These are phyloP conservation scores for Scelioninae gen. 2 DNA, from an alignment of 2,888 invertebrate species.

Conservation along the genomic window DNA sequence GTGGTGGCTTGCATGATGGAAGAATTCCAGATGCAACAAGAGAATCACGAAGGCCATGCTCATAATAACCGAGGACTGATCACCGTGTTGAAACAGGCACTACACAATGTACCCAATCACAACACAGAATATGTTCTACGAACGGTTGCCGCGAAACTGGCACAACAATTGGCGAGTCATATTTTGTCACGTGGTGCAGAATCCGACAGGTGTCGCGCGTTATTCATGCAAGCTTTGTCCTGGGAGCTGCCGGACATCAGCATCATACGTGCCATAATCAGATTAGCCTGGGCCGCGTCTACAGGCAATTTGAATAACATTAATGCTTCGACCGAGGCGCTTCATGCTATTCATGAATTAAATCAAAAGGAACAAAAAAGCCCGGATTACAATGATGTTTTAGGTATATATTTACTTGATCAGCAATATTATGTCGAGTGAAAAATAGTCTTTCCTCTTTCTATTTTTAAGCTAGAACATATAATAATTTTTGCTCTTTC, in stretches of 20 bases:
- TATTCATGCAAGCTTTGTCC: conserved; percentile 79
- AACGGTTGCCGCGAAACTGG: conserved; percentile 88
- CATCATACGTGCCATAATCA: conserved; percentile 85
- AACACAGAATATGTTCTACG: conserved; percentile 89
- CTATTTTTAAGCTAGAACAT: too few relatives aligned
- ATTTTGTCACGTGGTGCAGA: conserved; percentile 76
- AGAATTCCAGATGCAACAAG: conserved; percentile 76
- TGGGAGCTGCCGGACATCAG: conserved; percentile 85
- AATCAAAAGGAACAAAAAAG: conserved; percentile 76
- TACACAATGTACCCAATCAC: conserved; percentile 89
- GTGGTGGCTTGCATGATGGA: conserved; percentile 81
- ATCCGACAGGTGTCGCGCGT: conserved; percentile 76
- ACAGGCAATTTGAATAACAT: conserved; percentile 81
- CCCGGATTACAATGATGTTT: conserved; percentile 82
- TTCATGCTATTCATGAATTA: conserved; percentile 81
- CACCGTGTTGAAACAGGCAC: conserved; percentile 85
- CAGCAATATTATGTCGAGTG: too few relatives aligned
- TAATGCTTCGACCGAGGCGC: conserved; percentile 78
- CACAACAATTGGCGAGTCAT: conserved; percentile 87
- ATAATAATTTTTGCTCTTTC: too few relatives aligned
- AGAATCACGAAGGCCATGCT: conserved; percentile 73
- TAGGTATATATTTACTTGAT: conserved; percentile 73
- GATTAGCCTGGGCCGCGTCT: conserved; percentile 87
- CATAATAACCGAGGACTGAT: conserved; percentile 75
- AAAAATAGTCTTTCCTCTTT: too few relatives aligned